phyloP scores from a whole-genome alignment of 2,888 invertebrate species.

The Caenorhabditis macrosperma region DNA sequence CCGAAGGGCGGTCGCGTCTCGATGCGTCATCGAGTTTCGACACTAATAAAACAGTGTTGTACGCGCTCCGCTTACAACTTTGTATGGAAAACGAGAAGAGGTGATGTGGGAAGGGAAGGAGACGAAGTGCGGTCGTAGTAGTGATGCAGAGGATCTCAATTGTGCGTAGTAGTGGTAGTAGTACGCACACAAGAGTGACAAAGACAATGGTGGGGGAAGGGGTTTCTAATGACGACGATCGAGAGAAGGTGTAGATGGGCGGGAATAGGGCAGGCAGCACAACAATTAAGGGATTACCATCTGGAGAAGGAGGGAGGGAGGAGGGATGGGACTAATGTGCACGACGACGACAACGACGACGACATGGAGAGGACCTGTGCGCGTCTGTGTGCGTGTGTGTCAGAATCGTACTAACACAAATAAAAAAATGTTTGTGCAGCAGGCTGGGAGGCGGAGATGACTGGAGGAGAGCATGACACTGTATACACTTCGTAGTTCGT shows the following conservation, averaged over 20 bases:
- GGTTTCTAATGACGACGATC: neutral
- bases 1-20: neutral
- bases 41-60: neutral
- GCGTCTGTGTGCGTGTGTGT: too few species aligned
- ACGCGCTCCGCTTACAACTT: neutral
- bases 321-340: neutral
- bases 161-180: too few species aligned
- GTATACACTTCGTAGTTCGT: neutral
- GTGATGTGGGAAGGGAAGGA: too few species aligned
- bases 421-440: neutral
- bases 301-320: neutral
- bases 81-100: too few species aligned
- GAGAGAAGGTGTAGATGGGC: neutral
- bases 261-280: too few species aligned
- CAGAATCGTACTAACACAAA: neutral
- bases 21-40: too few species aligned
- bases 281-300: constrained; percentile 3
- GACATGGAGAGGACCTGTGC: too few species aligned
- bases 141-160: too few species aligned
- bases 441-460: neutral
- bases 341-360: too few species aligned
- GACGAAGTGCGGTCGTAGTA: too few species aligned
- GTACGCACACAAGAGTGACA: too few species aligned
- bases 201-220: neutral
- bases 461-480: constrained; percentile 5